Evolutionary conservation across 2,113 vertebrate genomes (phyloP).

Genomic region (Perca schrenkii): DNA sequence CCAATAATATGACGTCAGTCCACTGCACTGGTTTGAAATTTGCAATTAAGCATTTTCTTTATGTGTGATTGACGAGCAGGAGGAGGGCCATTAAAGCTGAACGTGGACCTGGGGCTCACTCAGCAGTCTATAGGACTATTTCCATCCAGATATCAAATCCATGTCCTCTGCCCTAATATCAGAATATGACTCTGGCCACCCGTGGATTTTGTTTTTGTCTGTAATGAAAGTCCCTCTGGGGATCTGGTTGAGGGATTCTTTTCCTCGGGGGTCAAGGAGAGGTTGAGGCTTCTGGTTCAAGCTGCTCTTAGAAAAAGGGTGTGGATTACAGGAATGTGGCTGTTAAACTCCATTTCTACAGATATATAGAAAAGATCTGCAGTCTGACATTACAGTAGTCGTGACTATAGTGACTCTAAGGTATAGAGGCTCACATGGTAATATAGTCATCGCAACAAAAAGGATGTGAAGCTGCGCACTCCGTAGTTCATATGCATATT

Average conservation of each 20-base stretch:
- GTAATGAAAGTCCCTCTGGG: slow-evolving; percentile 81
- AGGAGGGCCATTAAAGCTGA: slow-evolving; percentile 73
- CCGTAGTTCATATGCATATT: not conserved
- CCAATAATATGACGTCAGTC: slow-evolving; percentile 76
- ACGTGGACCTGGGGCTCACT: slow-evolving; percentile 53
- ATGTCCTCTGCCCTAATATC: slow-evolving; percentile 77
- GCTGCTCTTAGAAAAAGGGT: slow-evolving; percentile 66
- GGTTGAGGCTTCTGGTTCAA: slow-evolving; percentile 77
- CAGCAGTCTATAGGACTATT: slow-evolving; percentile 70
- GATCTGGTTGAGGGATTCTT: slow-evolving; percentile 74
- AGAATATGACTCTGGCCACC: slow-evolving; percentile 78
- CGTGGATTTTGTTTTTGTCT: slow-evolving; percentile 78
- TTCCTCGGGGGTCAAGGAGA: slow-evolving; percentile 82
- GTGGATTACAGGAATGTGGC: slow-evolving; percentile 77
- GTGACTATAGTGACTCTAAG: slow-evolving; percentile 1
- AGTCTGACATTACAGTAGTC: slow-evolving; percentile 59
- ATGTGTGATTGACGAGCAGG: slow-evolving; percentile 77
- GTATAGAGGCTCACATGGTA: slow-evolving; percentile 11
- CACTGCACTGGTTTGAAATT: slow-evolving; percentile 68
- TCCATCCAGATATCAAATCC: slow-evolving; percentile 75
- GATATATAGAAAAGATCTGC: slow-evolving; percentile 52
- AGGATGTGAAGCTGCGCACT: not conserved
- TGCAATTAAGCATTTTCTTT: slow-evolving; percentile 82
- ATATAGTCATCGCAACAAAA: slow-evolving; percentile 5
- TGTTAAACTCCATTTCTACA: slow-evolving; percentile 55